Evolutionary conservation across 2,113 vertebrate species (phyloP), one percentile per base, ranked within the genome.

Genomic region (Thymallus thymallus): DNA sequence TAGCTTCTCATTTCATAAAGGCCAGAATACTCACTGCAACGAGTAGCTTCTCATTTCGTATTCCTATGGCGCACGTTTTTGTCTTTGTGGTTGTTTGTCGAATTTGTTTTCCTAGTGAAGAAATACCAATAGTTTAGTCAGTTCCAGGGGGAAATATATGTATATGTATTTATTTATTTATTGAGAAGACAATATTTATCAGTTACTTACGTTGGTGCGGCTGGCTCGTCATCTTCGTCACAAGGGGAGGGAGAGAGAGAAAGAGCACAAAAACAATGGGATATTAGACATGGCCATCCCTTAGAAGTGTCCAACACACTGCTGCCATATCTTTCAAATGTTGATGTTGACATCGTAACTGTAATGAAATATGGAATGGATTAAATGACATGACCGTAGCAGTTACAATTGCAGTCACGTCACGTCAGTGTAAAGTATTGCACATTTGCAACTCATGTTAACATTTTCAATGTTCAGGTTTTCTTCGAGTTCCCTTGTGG

Each of bases 11-110:
- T 6, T 45, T 1, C 4, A 45, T 45, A 45, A 5, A 45, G 9
- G 5, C 51, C 51, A 55, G 16, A 55, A 74, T 76, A 76, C 76
- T 86, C 69, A 83, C 89, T 88, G 85, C 89, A 89, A 81, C 85
- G 78, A 84, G 81, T 83, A 75, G 60, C 87, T 86, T 81, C 83
- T 91, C 90, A 99, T 92, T 98, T 99, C 89, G 94, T 95, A 92
- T 98, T 99, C 93, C 98, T 95, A 93, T 99, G 98, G 84, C 98
- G 96, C 90, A 98, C 93, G 92, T 96, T 99, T 95, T 98, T 99
- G 91, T 98, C 97, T 95, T 99, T 99, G 90, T 99, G 96, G 93
- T 99, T 99, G 94, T 99, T 99, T 90, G 98, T 99, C 84, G 97
- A 98, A 92, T 99, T 99, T 80, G 95, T 98, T 96, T 99, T 98